A percentile compares a stretch with the other conserved stretches of the same genome.
Evolutionary conservation across 2,113 vertebrate species (phyloP).

Genomic region (Hoplias malabaricus): DNA sequence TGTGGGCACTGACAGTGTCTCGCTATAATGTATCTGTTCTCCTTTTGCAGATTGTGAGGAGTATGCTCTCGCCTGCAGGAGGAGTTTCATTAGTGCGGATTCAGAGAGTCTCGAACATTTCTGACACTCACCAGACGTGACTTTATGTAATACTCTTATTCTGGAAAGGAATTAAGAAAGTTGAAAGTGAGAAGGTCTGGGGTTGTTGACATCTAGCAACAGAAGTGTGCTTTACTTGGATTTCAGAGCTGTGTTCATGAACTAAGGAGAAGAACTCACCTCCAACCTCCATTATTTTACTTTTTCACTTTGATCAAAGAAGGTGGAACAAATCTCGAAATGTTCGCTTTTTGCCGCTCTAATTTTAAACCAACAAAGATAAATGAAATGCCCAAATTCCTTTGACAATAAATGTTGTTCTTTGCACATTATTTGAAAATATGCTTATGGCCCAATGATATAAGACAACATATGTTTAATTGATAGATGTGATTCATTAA

Average conservation of each 20-base stretch:
- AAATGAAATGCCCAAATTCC: too few species aligned
- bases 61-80: background rate
- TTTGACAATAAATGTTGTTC: too few species aligned
- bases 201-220: background rate
- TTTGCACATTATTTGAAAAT: too few species aligned
- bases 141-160: background rate
- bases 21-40: background rate
- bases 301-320: background rate
- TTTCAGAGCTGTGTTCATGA: background rate
- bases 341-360: background rate
- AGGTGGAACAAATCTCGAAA: background rate
- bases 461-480: too few species aligned
- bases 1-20: background rate
- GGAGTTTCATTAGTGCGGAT: background rate
- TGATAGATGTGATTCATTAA: too few species aligned
- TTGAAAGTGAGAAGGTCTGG: background rate
- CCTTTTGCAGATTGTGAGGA: slow-evolving; percentile 6
- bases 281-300: background rate
- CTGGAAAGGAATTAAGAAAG: background rate
- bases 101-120: background rate
- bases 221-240: background rate
- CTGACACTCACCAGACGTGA: background rate
- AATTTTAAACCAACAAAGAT: background rate
- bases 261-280: background rate
- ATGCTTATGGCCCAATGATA: too few species aligned